Evolutionary conservation across 1,140 invertebrate species (phyloP).

Genomic region (Paraescarpia echinospica): DNA sequence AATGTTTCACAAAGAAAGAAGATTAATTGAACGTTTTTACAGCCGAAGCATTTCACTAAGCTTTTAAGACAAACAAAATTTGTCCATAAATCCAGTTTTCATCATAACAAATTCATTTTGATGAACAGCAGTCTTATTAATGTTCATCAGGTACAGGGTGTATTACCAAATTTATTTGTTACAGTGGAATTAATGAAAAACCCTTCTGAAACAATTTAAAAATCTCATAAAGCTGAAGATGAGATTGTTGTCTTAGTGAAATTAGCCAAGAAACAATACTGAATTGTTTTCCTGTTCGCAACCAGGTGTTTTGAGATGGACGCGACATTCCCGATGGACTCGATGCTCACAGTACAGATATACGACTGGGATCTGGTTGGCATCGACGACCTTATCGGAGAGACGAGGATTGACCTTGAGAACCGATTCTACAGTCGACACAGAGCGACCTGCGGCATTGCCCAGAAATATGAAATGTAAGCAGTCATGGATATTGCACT

Average conservation of each 20-base stretch:
- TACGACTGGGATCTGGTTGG: conserved; percentile 88
- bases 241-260: background rate
- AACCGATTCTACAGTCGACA: conserved; percentile 88
- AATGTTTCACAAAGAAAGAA: background rate
- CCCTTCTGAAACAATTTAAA: no score
- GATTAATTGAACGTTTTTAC: background rate
- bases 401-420: conserved; percentile 70
- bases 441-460: conserved; percentile 81
- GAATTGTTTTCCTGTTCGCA: background rate
- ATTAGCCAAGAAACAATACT: background rate
- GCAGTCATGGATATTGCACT: conserved; percentile 18
- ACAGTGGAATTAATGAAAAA: no score
- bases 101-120: no score
- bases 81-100: no score
- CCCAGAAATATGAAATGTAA: conserved; percentile 81
- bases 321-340: conserved; percentile 87
- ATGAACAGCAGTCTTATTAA: background rate
- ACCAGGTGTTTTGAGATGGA: conserved; percentile 85
- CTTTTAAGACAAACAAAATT: no score
- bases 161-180: no score
- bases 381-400: conserved; percentile 80
- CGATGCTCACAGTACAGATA: conserved; percentile 78
- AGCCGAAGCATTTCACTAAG: no score
- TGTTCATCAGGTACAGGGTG: background rate
- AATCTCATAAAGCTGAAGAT: no score